Evolutionary conservation across 2,113 vertebrate species (phyloP).

Genomic region (Xenopus borealis): DNA sequence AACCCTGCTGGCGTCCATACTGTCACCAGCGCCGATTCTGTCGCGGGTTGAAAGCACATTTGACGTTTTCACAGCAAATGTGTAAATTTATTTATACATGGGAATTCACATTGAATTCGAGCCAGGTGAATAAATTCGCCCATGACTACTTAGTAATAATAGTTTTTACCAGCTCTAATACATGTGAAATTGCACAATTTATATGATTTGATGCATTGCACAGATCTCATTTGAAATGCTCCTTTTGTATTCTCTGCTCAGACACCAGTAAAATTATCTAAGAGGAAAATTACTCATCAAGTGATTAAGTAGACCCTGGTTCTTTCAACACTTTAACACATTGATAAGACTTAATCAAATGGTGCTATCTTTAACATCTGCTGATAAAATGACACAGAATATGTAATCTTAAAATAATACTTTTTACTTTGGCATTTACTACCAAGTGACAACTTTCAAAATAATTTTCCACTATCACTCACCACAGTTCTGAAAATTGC

Average conservation of each 20-base stretch:
- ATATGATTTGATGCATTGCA: too few relatives aligned
- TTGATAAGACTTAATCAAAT: conserved; percentile 18
- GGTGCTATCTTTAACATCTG: conserved; percentile 27
- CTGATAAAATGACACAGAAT: conserved; percentile 13
- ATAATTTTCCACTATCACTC: background rate
- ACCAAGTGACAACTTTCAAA: background rate
- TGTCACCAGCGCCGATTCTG: too few relatives aligned
- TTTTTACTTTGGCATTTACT: conserved; percentile 1
- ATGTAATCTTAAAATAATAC: conserved; percentile 6
- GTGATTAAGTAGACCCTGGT: conserved; percentile 18
- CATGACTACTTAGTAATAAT: too few relatives aligned
- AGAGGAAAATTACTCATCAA: conserved; percentile 32
- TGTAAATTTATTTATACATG: too few relatives aligned
- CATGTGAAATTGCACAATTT: too few relatives aligned
- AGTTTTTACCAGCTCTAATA: too few relatives aligned
- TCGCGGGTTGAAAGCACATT: too few relatives aligned
- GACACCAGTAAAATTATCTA: conserved; percentile 23
- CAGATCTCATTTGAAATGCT: too few relatives aligned
- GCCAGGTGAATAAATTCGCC: too few relatives aligned
- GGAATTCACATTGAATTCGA: too few relatives aligned
- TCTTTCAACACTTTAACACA: conserved; percentile 26
- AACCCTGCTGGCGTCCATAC: too few relatives aligned
- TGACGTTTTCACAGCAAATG: too few relatives aligned
- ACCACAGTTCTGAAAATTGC: background rate
- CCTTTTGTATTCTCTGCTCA: background rate